Evolutionary conservation across 2,797 vertebrate genomes (phyloP), one percentile per base, ranked within the genome.

Genomic region (Botia almorhae): DNA sequence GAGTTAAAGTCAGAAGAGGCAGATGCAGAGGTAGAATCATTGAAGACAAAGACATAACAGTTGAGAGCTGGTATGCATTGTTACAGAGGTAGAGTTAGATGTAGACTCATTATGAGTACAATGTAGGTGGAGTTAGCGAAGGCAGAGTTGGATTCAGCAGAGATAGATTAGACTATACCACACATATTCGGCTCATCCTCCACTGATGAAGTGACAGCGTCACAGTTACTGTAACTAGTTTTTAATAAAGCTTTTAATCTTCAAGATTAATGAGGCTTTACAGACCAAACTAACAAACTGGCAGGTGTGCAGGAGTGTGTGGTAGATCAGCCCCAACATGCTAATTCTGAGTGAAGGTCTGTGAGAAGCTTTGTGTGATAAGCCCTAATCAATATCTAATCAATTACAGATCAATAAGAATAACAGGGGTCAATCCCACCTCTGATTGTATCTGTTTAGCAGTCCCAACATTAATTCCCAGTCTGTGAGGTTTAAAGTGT

Each of bases 181-280:
- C 46, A 21, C 19, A 16, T 36, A 36, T 39, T 16, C 61, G 39
- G 74, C 48, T 2, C 26, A 21, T 29, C 36, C 29, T 39, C 43
- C 26, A 17, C 2, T 0, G 14, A 50, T 50, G 43, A 36, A 26
- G 33, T 55, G 58, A 26, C 46, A 56, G 36, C 43, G n/a, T 55
- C 23, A 67, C 69, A 17, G 23, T 26, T 26, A 26, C 23, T 26
- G 23, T 89, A 91, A 88, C 88, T 92, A 91, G 88, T 92, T 93
- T 93, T 94, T 91, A 92, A 93, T 92, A 92, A 88, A 82, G 51
- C 88, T 82, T 84, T 89, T 92, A 92, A 93, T 91, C 92, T 91
- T 87, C 82, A 83, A 88, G 90, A 91, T 91, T 76, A 68, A 68
- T 68, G 68, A 83, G 61, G 78, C 46, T 46, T 46, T 46, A 39